phyloP scores from a whole-genome alignment of 2,797 vertebrate species.

The Nasua narica region DNA sequence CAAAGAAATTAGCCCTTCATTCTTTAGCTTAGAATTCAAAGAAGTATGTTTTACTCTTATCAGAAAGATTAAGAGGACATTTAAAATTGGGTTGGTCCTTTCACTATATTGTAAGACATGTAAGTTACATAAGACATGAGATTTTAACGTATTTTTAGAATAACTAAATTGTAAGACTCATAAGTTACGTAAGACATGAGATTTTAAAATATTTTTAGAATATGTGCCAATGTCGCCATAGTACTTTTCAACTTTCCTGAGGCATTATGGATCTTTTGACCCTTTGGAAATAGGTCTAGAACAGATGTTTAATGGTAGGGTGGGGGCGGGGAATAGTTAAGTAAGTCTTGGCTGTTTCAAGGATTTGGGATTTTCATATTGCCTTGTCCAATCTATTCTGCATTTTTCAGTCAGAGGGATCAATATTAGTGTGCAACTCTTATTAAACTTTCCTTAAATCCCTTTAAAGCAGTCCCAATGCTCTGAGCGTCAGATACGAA shows the following conservation, averaged over 20 bases:
- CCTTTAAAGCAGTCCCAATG: not conserved
- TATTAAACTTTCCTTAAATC: not conserved
- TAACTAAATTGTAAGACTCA: not conserved
- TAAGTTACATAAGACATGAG: not conserved
- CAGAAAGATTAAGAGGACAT: conserved; percentile 5
- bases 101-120: not conserved
- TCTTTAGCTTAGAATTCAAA: conserved; percentile 29
- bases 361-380: not conserved
- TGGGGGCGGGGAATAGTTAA: not conserved
- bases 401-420: not conserved
- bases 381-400: not conserved
- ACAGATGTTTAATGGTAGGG: not conserved
- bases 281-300: not conserved
- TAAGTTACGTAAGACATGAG: not conserved
- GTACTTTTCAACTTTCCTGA: not conserved
- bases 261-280: not conserved
- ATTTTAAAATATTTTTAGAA: not conserved
- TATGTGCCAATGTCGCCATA: not conserved
- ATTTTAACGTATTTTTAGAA: not conserved
- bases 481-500: not conserved
- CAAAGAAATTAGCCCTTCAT: conserved; percentile 55
- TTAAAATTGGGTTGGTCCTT: not conserved
- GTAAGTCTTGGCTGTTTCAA: not conserved
- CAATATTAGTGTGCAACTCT: not conserved
- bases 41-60: conserved; percentile 39